Evolutionary conservation across 2,888 invertebrate species (phyloP), one percentile per base, ranked within the genome.

Genomic region (Sinohyriopsis cumingii): DNA sequence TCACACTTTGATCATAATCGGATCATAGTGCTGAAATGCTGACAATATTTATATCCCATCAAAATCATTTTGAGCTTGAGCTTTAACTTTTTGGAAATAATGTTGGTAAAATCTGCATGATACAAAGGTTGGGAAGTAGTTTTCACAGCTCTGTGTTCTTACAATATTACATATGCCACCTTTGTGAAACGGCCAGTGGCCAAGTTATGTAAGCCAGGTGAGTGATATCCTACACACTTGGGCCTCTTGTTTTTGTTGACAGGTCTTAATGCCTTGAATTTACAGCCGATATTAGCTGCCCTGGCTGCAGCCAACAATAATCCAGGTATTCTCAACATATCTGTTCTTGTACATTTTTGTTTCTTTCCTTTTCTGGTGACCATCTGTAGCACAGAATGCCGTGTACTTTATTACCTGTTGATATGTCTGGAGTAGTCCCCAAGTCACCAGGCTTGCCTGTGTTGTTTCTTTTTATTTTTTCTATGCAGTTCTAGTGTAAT

Each of bases 281-380:
- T 91, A 77, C 91, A 91, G 83, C 91, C 91, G 81, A 81, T 91
- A 71, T 80, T 90, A 75, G 84, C 88, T 59, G 82, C 86, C 33
- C 85, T 87, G 54, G 86, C 86, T 64, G 87, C 88, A 24, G 86
- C 88, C 60, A 80, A 84, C 69, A 86, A 80, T 71, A 87, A 85
- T 68, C 84, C 86, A 80, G 87, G 87, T 88, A 78, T 76, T 19
- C 45, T 15, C 9, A 28, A 4, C 19, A 54, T 33, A 33, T 19
- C 15, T 53, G 53, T 64, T 56, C 5, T 59, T 22, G 22, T 56
- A 20, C 15, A 20, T 56, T 65, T 19, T 19, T 63, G 28, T 63
- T 55, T 15, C 59, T 59, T 24, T 24, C 59, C 15, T 59, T 59
- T 57, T 57, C n/a, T 22, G 59, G n/a, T 59, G 20, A n/a, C 59